These are phyloP conservation scores for Miniopterus natalensis DNA, from an alignment of 2,113 vertebrate species.

Conservation along the genomic window DNA sequence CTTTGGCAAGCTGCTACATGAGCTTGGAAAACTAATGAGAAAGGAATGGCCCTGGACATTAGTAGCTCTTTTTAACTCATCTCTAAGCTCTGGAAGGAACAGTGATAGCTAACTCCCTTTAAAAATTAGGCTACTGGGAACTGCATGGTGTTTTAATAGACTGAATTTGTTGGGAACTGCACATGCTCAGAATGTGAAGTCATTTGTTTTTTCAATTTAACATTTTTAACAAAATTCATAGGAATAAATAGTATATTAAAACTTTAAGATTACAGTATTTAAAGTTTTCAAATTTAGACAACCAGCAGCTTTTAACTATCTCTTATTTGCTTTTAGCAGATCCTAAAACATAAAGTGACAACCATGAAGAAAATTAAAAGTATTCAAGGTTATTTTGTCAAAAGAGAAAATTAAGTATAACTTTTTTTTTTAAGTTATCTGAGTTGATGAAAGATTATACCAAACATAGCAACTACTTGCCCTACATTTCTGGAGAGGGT, in stretches of 20 bases:
- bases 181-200: conserved; percentile 36
- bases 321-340: conserved; percentile 44
- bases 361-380: not conserved
- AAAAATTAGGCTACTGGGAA: conserved; percentile 69
- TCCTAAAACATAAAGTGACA: not conserved
- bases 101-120: conserved; percentile 47
- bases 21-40: conserved; percentile 56
- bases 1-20: conserved; percentile 68
- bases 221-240: conserved; percentile 35
- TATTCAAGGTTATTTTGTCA: conserved; percentile 53
- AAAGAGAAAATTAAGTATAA: conserved; percentile 52
- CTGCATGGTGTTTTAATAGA: not conserved
- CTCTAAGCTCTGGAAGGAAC: conserved; percentile 40
- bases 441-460: not conserved
- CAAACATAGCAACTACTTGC: conserved; percentile 2
- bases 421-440: not conserved
- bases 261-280: conserved; percentile 41
- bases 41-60: conserved; percentile 62
- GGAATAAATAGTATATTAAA: conserved; percentile 21
- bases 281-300: conserved; percentile 47
- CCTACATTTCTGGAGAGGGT: conserved; percentile 1
- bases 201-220: conserved; percentile 60
- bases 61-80: conserved; percentile 50
- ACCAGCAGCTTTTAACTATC: not conserved
- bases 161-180: conserved; percentile 55